Conservation (phyloP, 2,888 invertebrate species). For the Agriopis leucophaearia region DNA sequence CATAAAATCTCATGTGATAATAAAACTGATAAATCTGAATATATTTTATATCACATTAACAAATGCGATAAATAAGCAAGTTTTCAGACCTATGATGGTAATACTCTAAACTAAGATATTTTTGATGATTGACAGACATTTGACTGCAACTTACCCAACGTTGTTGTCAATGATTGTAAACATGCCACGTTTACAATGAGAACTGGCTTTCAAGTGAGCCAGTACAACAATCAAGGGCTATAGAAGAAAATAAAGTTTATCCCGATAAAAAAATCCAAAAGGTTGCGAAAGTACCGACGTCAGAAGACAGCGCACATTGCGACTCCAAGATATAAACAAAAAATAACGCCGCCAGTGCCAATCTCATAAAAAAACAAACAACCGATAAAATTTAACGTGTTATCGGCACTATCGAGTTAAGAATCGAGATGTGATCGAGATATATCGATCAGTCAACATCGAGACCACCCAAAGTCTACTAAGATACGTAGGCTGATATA, state of each 20-base stretch:
- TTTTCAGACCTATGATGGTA: background rate
- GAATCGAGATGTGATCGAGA: constrained; percentile 57
- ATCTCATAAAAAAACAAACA: constrained; percentile 46
- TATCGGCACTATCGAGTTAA: constrained; percentile 56
- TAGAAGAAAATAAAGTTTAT: background rate
- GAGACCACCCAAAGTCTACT: constrained; percentile 66
- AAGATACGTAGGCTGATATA: constrained; percentile 26
- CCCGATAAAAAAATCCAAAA: background rate
- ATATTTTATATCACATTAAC: no score
- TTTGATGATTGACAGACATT: no score
- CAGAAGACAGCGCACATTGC: constrained; percentile 12
- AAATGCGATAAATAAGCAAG: background rate
- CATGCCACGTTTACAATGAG: no score
- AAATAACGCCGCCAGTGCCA: constrained; percentile 35
- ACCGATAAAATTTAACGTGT: constrained; percentile 50
- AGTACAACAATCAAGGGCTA: background rate
- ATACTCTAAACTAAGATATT: background rate
- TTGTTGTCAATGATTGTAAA: no score
- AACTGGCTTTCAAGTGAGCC: no score
- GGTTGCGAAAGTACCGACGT: background rate
- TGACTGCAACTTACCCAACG: no score
- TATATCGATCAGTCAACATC: constrained; percentile 63
- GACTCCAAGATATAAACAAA: constrained; percentile 31
- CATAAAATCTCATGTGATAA: no score
- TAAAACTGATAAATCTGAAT: no score